Conservation (phyloP, 2,797 vertebrate genomes). For the Ctenosaura bakeri region DNA sequence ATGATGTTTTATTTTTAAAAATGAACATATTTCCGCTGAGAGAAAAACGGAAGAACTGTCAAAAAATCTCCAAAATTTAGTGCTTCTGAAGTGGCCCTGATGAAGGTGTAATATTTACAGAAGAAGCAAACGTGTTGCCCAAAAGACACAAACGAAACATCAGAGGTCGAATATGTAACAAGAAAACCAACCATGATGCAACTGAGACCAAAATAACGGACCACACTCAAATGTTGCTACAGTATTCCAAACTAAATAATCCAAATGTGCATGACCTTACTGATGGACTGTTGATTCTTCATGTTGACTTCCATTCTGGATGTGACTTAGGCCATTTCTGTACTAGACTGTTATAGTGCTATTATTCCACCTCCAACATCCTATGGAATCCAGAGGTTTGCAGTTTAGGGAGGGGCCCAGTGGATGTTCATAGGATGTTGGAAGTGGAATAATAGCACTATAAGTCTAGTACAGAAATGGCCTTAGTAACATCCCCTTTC, state of each 20-base stretch:
- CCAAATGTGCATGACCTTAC: not conserved
- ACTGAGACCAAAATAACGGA: not conserved
- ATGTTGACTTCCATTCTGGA: not conserved
- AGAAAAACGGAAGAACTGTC: not conserved
- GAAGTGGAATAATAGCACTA: too few relatives aligned
- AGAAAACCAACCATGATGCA: not conserved
- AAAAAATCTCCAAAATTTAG: not conserved
- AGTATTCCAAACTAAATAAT: slow-evolving; percentile 1
- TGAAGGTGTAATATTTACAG: not conserved
- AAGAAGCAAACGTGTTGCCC: not conserved
- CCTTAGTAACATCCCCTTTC: too few relatives aligned
- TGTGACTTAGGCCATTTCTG: not conserved
- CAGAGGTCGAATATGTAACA: too few relatives aligned
- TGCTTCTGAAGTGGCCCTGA: not conserved
- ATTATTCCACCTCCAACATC: too few relatives aligned
- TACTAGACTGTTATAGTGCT: too few relatives aligned
- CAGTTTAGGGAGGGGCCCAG: too few relatives aligned
- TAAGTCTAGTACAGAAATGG: too few relatives aligned
- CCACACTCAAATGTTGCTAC: not conserved
- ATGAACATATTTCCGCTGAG: not conserved
- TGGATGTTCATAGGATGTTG: too few relatives aligned
- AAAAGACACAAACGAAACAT: not conserved
- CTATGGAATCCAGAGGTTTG: too few relatives aligned
- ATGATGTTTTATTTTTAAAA: slow-evolving; percentile 10
- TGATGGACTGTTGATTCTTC: not conserved